Percentiles rank a stretch among this genome's conserved stretches.
Evolutionary conservation across 2,888 invertebrate genomes (phyloP).

Genomic region (Nyleta sp.): DNA sequence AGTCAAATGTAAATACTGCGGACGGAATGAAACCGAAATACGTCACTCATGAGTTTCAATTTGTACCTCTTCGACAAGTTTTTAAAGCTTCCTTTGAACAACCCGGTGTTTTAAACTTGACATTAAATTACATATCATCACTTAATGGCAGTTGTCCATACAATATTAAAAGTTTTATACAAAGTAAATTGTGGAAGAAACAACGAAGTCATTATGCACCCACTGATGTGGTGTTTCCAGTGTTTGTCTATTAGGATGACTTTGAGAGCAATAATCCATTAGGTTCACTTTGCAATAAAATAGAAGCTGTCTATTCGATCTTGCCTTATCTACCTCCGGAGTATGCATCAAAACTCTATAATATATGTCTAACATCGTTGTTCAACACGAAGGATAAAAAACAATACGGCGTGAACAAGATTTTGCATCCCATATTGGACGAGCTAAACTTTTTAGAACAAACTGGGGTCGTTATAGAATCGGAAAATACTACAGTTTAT

Average conservation of each 20-base stretch:
- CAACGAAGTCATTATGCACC: slow-evolving; percentile 20
- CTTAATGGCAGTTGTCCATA: background rate
- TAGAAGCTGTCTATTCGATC: slow-evolving; percentile 6
- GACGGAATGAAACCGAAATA: slow-evolving; percentile 10
- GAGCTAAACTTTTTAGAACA: slow-evolving; percentile 57
- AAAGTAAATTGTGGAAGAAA: slow-evolving; percentile 43
- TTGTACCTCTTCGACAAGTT: slow-evolving; percentile 35
- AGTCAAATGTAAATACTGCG: background rate
- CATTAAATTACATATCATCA: slow-evolving; percentile 23
- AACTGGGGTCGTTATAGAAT: slow-evolving; percentile 30
- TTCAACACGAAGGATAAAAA: slow-evolving; percentile 40
- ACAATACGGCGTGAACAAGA: slow-evolving; percentile 29
- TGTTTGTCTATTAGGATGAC: slow-evolving; percentile 62
- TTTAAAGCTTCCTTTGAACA: slow-evolving; percentile 49
- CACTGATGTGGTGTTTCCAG: slow-evolving; percentile 43
- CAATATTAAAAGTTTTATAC: slow-evolving; percentile 44
- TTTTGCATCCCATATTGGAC: slow-evolving; percentile 48
- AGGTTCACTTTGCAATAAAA: slow-evolving; percentile 36
- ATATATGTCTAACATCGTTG: slow-evolving; percentile 51
- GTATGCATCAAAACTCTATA: slow-evolving; percentile 33
- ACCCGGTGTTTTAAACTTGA: slow-evolving; percentile 27
- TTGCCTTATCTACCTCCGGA: slow-evolving; percentile 42
- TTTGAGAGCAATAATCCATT: slow-evolving; percentile 51
- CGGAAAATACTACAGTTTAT: slow-evolving; percentile 2
- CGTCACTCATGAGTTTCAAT: background rate